phyloP scores from a whole-genome alignment of 1,140 invertebrate genomes.

The Bombus fervidus region DNA sequence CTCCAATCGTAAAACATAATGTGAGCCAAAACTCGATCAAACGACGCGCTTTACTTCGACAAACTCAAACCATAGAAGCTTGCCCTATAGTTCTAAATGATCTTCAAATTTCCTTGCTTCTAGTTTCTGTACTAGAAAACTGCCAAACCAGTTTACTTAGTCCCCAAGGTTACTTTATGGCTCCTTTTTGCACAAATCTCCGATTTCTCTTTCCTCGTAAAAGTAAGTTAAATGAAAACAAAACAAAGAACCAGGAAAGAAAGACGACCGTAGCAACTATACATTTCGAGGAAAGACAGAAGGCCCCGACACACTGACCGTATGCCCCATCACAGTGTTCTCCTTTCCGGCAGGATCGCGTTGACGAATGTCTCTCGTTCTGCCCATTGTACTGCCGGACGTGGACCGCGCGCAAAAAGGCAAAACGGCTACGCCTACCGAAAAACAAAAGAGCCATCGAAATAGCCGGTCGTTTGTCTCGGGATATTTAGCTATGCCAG shows the following conservation, averaged over 20 bases:
- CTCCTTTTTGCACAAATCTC: too few relatives aligned
- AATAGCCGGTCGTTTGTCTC: constrained; percentile 69
- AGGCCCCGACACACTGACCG: constrained; percentile 41
- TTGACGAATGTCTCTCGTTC: constrained; percentile 65
- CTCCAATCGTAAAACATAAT: constrained; percentile 12
- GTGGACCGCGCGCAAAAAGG: constrained; percentile 67
- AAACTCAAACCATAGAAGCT: too few relatives aligned
- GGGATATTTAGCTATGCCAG: constrained; percentile 9
- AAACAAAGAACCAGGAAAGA: not conserved
- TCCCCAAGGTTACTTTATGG: too few relatives aligned
- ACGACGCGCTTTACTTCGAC: too few relatives aligned
- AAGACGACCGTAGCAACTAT: not conserved
- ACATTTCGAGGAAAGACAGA: constrained; percentile 30
- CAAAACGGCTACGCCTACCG: constrained; percentile 65
- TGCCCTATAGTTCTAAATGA: too few relatives aligned
- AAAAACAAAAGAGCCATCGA: constrained; percentile 66
- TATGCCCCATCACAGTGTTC: not conserved
- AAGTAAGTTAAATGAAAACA: too few relatives aligned
- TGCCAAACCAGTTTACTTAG: too few relatives aligned
- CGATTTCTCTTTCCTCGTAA: too few relatives aligned
- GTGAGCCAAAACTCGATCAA: not conserved
- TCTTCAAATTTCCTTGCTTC: too few relatives aligned
- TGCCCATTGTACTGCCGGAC: constrained; percentile 36
- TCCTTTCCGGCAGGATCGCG: constrained; percentile 27
- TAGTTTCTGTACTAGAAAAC: too few relatives aligned